A percentile compares a stretch with the other conserved stretches of the same genome.
These are phyloP conservation scores for Lipophrys pholis DNA, from an alignment of 2,113 vertebrate genomes.

Conservation along the genomic window DNA sequence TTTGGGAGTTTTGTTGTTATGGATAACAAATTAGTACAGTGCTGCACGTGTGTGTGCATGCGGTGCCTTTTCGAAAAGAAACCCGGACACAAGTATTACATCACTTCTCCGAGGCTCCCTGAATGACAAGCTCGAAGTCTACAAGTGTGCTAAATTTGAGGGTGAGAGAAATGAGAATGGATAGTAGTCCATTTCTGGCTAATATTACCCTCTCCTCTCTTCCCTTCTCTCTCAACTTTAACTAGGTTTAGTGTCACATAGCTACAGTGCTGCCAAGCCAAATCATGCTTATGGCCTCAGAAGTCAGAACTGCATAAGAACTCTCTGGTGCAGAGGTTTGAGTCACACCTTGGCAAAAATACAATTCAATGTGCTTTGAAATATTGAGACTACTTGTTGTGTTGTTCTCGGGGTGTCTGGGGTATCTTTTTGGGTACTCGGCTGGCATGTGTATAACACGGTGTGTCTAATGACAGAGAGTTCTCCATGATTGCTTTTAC, in stretches of 20 bases:
- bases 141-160: constrained; percentile 23
- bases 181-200: constrained; percentile 52
- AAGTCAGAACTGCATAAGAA: constrained; percentile 66
- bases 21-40: constrained; percentile 63
- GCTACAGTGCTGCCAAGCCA: constrained; percentile 64
- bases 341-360: constrained; percentile 65
- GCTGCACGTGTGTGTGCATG: constrained; percentile 35
- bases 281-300: constrained; percentile 67
- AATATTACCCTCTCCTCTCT: constrained; percentile 45
- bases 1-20: constrained; percentile 69
- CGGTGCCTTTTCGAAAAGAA: constrained; percentile 33
- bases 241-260: constrained; percentile 69
- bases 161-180: constrained; percentile 42
- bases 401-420: constrained; percentile 4
- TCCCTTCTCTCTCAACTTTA: constrained; percentile 47
- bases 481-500: not conserved
- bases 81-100: constrained; percentile 26
- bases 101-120: constrained; percentile 22
- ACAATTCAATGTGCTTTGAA: constrained; percentile 54
- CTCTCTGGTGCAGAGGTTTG: constrained; percentile 60
- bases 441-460: not conserved
- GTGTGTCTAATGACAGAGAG: not conserved
- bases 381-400: constrained; percentile 53
- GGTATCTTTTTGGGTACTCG: too few relatives aligned
- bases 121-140: constrained; percentile 22